These are phyloP conservation scores for Automeris io DNA, from an alignment of 2,888 invertebrate genomes.

Conservation along the genomic window DNA sequence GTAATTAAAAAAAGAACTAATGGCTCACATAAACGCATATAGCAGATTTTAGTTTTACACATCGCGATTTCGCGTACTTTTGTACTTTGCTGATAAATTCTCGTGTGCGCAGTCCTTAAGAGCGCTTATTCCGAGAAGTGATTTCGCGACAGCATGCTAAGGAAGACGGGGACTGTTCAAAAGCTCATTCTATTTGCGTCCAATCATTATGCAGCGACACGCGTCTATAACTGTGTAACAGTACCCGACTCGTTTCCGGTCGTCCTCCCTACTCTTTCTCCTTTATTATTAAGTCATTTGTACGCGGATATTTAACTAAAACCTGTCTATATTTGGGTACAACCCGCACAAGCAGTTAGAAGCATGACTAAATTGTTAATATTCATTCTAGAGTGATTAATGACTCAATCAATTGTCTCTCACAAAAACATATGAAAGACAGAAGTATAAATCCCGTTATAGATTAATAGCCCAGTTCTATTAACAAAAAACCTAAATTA, in stretches of 20 bases:
- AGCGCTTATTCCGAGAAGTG: slow-evolving; percentile 49
- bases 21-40: too few relatives aligned
- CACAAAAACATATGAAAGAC: too few relatives aligned
- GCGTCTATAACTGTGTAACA: slow-evolving; percentile 68
- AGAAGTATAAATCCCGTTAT: too few relatives aligned
- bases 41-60: too few relatives aligned
- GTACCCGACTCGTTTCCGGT: slow-evolving; percentile 67
- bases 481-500: too few relatives aligned
- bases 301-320: slow-evolving; percentile 38
- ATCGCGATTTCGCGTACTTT: too few relatives aligned
- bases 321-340: slow-evolving; percentile 33
- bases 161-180: slow-evolving; percentile 42
- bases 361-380: background rate
- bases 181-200: slow-evolving; percentile 62
- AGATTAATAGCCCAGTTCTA: too few relatives aligned
- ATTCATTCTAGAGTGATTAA: background rate
- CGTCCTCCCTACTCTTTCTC: slow-evolving; percentile 44
- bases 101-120: too few relatives aligned
- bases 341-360: slow-evolving; percentile 5
- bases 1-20: too few relatives aligned
- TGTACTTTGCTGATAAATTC: too few relatives aligned
- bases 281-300: slow-evolving; percentile 50
- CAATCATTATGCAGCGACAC: slow-evolving; percentile 70
- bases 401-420: background rate
- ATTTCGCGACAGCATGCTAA: slow-evolving; percentile 60